These are phyloP conservation scores for Pyrocoelia pectoralis DNA, from an alignment of 2,888 invertebrate genomes.

Conservation along the genomic window DNA sequence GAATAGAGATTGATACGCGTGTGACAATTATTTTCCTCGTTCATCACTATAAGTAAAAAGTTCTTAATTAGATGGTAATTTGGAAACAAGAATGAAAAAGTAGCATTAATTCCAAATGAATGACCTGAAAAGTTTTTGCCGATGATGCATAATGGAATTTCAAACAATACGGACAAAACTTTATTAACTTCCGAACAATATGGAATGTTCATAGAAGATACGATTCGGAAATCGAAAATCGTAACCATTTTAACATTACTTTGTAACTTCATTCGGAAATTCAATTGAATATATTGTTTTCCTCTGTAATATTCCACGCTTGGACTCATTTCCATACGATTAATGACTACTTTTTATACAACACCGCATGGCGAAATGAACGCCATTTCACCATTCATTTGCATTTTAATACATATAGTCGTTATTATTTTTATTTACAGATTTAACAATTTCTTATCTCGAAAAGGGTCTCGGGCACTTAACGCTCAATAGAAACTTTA, in stretches of 20 bases:
- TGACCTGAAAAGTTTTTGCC: conserved; percentile 16
- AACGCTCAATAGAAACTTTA: too few relatives aligned
- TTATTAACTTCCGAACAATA: conserved; percentile 28
- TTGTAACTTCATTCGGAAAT: conserved; percentile 19
- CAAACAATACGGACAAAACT: conserved; percentile 24
- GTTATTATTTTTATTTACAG: background rate
- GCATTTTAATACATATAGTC: too few relatives aligned
- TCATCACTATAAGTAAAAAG: too few relatives aligned
- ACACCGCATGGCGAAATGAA: too few relatives aligned
- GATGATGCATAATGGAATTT: conserved; percentile 17
- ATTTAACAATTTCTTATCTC: background rate
- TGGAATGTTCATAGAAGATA: conserved; percentile 31
- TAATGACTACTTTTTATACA: background rate
- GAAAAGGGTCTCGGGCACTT: background rate
- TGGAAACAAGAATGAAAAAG: conserved; percentile 2
- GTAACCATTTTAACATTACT: conserved; percentile 20
- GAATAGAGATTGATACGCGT: too few relatives aligned
- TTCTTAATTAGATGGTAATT: too few relatives aligned
- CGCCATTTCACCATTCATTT: too few relatives aligned
- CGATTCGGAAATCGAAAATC: conserved; percentile 25
- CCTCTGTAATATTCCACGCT: conserved; percentile 6
- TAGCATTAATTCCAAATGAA: conserved; percentile 16
- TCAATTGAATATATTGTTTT: conserved; percentile 8
- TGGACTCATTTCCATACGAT: background rate
- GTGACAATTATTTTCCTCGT: too few relatives aligned